These are phyloP conservation scores for Chironex yamaguchii DNA, from an alignment of 30 jellyfish, hydroid and myxozoan genomes.

Conservation along the genomic window DNA sequence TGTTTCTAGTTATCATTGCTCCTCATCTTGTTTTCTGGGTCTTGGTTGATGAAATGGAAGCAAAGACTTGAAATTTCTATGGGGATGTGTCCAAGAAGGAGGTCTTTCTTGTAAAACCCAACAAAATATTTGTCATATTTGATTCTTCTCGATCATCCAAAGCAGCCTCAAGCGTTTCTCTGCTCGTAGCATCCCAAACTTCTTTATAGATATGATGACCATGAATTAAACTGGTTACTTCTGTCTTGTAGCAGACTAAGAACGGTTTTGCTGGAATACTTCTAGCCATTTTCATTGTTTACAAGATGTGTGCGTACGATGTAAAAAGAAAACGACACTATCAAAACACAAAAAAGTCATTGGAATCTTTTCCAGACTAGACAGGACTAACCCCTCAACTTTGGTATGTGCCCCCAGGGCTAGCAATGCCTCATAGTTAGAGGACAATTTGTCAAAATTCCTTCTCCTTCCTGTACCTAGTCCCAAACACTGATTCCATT, in stretches of 20 bases:
- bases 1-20: conserved; percentile 50
- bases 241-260: conserved; percentile 57
- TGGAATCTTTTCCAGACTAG: conserved; percentile 46
- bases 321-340: too few relatives aligned
- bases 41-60: conserved; percentile 34
- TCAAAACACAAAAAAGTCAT: too few relatives aligned
- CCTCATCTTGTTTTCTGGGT: conserved; percentile 41
- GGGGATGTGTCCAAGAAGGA: conserved; percentile 42
- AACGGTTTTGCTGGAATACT: conserved; percentile 15
- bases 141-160: conserved; percentile 65
- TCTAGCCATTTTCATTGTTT: conserved; percentile 36
- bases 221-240: conserved; percentile 49
- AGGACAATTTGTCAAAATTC: background rate
- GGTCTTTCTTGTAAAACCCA: conserved; percentile 48
- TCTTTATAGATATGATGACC: conserved; percentile 49
- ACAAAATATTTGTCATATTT: conserved; percentile 42
- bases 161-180: conserved; percentile 63
- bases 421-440: conserved; percentile 1
- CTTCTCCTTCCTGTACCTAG: background rate
- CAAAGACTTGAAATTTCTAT: conserved; percentile 41
- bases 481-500: background rate
- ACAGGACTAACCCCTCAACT: conserved; percentile 15
- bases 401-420: background rate
- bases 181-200: conserved; percentile 34
- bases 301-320: conserved; percentile 35